A percentile compares a stretch with the other conserved stretches of the same genome.
Evolutionary conservation across 1,140 invertebrate genomes (phyloP).

Genomic region (Conus ventricosus): DNA sequence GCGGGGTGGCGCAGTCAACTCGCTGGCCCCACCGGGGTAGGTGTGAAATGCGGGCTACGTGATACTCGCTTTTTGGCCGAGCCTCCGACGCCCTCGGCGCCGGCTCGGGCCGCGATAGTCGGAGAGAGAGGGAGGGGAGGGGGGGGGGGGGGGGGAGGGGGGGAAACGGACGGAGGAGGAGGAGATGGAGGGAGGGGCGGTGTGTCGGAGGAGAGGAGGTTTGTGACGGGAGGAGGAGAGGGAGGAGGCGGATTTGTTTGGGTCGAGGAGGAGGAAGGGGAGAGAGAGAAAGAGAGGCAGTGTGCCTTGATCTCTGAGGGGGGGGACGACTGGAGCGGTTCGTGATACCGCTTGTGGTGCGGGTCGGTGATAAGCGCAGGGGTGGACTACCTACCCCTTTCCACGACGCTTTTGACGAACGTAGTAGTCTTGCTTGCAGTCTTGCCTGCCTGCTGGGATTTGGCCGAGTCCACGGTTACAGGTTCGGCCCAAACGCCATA

Average conservation of each 20-base stretch:
- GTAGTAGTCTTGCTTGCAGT: neutral
- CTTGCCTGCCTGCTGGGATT: neutral
- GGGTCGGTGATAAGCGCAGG: neutral
- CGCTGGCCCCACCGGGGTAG: neutral
- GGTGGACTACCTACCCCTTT: too few species aligned
- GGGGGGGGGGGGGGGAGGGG: too few species aligned
- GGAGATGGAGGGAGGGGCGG: neutral
- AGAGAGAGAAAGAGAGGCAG: neutral
- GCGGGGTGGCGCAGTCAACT: neutral
- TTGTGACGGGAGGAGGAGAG: neutral
- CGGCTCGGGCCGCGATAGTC: neutral
- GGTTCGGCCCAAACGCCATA: too few species aligned
- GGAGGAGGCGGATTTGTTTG: neutral
- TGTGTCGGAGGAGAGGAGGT: neutral
- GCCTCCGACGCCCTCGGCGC: neutral
- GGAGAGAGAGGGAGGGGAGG: too few species aligned
- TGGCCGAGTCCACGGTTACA: too few species aligned
- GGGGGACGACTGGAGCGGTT: neutral
- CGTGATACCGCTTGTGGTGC: constrained; percentile 1
- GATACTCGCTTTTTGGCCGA: neutral
- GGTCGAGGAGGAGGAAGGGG: neutral
- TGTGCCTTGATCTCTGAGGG: too few species aligned
- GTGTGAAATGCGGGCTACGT: neutral
- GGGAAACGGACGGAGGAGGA: too few species aligned
- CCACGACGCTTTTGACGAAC: neutral